Base-by-base conservation (phyloP, 2,888 invertebrate species). In the Rambutsinella grinnellia region DNA sequence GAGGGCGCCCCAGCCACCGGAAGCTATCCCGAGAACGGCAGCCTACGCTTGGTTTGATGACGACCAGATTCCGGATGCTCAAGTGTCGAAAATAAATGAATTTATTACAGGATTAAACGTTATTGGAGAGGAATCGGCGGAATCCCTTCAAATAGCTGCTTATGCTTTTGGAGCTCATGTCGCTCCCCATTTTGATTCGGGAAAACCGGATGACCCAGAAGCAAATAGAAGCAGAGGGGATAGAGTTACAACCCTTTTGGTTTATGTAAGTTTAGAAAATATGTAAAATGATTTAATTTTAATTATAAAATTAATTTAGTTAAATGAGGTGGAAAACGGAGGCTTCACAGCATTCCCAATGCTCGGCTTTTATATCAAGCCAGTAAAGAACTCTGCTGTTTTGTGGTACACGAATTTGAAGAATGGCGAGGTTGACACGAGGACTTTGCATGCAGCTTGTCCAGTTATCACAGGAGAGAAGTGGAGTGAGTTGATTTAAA, bases 361-460 rank as follows among this genome's bases (percentile, higher is more conserved):
- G 10, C 67, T 84, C 13, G 84, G 84, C 15, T 76, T 81, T 6
- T 69, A 79, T 8, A 82, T 84, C 0, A 81, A 81, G 53, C 84
- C 84, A 0, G 60, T 78, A 15, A 84, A 84, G 85, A 87, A 87
- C 10, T 83, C 85, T 21, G 87, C 87, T 57, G 86, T 87, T 28
- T 86, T 87, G 76, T 87, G 87, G 87, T 87, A 86, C 78, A 87
- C 87, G 71, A 80, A 87, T n/a, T 80, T 85, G 62, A 85, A 82
- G 75, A 86, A 85, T 83, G 87, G 87, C 15, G 85, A 86, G 27
- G 86, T 87, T 21, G 87, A 87, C 68, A 84, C 84, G 49, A 80
- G 85, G 60, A 87, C 87, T 17, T 69, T 87, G n/a, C 87, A 87
- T 81, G 87, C 87, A 21, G 87, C 87, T 23, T 87, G 87, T 80